These are phyloP conservation scores for Macroglossus sobrinus DNA, from an alignment of 2,113 vertebrate genomes.

Conservation along the genomic window DNA sequence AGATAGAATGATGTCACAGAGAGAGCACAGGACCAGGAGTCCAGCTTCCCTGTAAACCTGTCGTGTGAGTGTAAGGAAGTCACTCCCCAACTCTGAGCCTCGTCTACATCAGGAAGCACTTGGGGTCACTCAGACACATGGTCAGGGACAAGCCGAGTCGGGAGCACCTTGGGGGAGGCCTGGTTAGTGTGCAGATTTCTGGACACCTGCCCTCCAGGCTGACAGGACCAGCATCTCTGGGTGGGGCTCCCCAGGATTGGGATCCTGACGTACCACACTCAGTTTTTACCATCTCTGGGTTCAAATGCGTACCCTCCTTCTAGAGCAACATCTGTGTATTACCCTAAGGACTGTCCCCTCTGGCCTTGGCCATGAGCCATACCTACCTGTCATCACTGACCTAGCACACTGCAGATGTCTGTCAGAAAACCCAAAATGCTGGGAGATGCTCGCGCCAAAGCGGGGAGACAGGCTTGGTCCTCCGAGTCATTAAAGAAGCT, in stretches of 20 bases:
- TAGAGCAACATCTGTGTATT: fast-evolving
- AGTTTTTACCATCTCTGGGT: background rate
- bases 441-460: background rate
- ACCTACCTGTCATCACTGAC: background rate
- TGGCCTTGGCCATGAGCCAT: fast-evolving
- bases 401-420: background rate
- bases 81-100: background rate
- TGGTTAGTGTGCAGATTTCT: background rate
- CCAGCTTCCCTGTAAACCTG: background rate
- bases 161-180: too few species aligned
- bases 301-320: background rate
- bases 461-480: background rate
- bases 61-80: background rate
- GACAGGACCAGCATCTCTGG: background rate
- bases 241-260: background rate
- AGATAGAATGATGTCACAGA: fast-evolving
- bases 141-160: background rate
- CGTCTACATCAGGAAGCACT: background rate
- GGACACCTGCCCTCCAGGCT: background rate
- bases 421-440: background rate
- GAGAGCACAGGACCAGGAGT: background rate
- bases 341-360: background rate
- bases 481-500: constrained; percentile 45
- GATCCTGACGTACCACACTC: background rate
- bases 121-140: background rate